Conservation (phyloP, 2,797 vertebrate genomes). For the Nannoperca australis region DNA sequence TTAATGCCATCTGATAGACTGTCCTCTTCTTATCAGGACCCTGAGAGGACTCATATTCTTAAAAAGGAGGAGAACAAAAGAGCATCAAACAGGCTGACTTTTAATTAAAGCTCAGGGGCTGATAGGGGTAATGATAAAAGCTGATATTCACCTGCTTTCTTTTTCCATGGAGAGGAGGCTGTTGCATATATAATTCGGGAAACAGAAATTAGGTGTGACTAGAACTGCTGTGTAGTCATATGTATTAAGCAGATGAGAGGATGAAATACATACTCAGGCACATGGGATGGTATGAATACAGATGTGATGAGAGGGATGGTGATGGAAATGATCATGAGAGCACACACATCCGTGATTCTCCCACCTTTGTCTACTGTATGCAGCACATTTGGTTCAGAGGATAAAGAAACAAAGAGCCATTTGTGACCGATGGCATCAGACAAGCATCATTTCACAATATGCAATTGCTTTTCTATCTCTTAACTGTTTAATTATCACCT, state of each 20-base stretch:
- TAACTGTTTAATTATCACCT: constrained; percentile 43
- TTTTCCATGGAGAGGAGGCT: constrained; percentile 93
- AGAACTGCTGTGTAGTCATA: constrained; percentile 30
- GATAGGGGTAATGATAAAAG: constrained; percentile 67
- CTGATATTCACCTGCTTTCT: constrained; percentile 90
- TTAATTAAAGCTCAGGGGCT: constrained; percentile 77
- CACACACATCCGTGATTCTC: constrained; percentile 69
- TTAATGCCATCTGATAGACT: constrained; percentile 96
- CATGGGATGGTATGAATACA: constrained; percentile 73
- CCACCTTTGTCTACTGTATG: constrained; percentile 88
- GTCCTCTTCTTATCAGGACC: constrained; percentile 94
- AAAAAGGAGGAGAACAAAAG: constrained; percentile 36
- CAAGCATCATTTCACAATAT: constrained; percentile 33
- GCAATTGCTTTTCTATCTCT: constrained; percentile 7
- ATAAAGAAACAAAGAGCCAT: constrained; percentile 26
- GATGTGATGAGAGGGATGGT: constrained; percentile 65
- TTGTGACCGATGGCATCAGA: constrained; percentile 27
- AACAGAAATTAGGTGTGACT: constrained; percentile 70
- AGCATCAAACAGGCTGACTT: constrained; percentile 69
- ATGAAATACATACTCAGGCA: constrained; percentile 79
- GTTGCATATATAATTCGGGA: constrained; percentile 67
- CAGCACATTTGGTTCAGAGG: constrained; percentile 50
- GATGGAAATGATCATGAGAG: constrained; percentile 75
- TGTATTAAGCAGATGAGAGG: constrained; percentile 60
- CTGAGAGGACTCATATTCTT: constrained; percentile 91